Evolutionary conservation across 2,888 invertebrate species (phyloP).

Genomic region (Drosophila pseudotalamancana): DNA sequence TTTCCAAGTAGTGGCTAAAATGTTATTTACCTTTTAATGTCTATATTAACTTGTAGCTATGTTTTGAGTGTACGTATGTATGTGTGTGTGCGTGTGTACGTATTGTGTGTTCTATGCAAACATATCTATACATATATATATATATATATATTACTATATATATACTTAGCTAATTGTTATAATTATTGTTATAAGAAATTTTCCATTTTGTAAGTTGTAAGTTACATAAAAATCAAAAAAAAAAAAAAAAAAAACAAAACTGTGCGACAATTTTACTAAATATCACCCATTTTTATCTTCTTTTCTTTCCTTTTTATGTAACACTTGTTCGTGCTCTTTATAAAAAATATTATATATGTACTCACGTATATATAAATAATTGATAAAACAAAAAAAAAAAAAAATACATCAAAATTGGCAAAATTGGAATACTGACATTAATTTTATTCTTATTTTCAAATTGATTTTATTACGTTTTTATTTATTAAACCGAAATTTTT

Average conservation of each 20-base stretch:
- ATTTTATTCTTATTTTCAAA: slow-evolving; percentile 33
- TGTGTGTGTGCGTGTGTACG: slow-evolving; percentile 40
- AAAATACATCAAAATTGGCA: slow-evolving; percentile 78
- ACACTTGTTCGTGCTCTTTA: slow-evolving; percentile 79
- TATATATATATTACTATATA: slow-evolving; percentile 59
- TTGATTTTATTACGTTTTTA: slow-evolving; percentile 44
- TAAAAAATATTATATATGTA: slow-evolving; percentile 49
- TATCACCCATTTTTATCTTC: slow-evolving; percentile 81
- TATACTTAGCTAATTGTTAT: slow-evolving; percentile 67
- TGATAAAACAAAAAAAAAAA: slow-evolving; percentile 65
- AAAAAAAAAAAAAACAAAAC: slow-evolving; percentile 40
- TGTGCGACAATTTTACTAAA: slow-evolving; percentile 79
- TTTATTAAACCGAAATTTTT: slow-evolving; percentile 39
- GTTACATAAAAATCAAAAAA: slow-evolving; percentile 51
- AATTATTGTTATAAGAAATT: slow-evolving; percentile 58
- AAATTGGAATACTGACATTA: slow-evolving; percentile 77
- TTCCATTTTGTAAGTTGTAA: slow-evolving; percentile 77
- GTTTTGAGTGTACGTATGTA: slow-evolving; percentile 58
- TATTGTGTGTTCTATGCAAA: slow-evolving; percentile 46
- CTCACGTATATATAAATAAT: slow-evolving; percentile 61
- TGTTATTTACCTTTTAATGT: slow-evolving; percentile 71
- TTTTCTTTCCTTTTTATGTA: slow-evolving; percentile 78
- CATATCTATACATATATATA: slow-evolving; percentile 34
- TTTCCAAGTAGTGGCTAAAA: slow-evolving; percentile 74
- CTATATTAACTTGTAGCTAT: slow-evolving; percentile 65